These are phyloP conservation scores for Drosophila neotestacea DNA, from an alignment of 2,888 invertebrate species.

Conservation along the genomic window DNA sequence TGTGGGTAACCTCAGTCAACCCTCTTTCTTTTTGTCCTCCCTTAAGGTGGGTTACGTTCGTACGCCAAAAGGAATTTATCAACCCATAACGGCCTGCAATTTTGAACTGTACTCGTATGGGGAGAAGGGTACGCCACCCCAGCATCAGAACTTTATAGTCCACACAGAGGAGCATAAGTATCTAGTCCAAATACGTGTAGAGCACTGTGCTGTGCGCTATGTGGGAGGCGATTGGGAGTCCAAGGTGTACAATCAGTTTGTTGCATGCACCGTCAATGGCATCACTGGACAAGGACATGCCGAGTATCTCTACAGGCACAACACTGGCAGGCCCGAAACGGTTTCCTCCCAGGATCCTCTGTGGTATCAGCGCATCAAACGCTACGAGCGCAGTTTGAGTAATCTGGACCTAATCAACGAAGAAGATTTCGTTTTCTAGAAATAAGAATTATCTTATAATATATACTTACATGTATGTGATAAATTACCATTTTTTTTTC, in stretches of 20 bases:
- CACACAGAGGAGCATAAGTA: constrained; percentile 87
- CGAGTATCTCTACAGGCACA: constrained; percentile 90
- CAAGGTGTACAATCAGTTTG: constrained; percentile 88
- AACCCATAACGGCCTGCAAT: constrained; percentile 88
- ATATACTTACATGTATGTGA: constrained; percentile 23
- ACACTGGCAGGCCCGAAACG: constrained; percentile 86
- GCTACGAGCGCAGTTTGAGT: constrained; percentile 71
- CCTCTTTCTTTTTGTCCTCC: constrained; percentile 86
- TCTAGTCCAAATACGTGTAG: constrained; percentile 88
- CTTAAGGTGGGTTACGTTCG: constrained; percentile 89
- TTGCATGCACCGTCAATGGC: constrained; percentile 86
- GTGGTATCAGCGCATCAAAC: constrained; percentile 86
- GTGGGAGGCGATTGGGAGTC: constrained; percentile 90
- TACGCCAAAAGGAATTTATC: constrained; percentile 86
- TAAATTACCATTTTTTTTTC: constrained; percentile 17
- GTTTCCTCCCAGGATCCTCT: constrained; percentile 86
- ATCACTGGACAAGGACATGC: constrained; percentile 89
- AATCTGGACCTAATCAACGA: constrained; percentile 58
- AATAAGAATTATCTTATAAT: not conserved
- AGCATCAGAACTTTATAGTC: constrained; percentile 89
- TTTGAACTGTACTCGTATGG: constrained; percentile 89
- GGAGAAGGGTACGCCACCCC: constrained; percentile 88
- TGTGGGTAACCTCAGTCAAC: constrained; percentile 92
- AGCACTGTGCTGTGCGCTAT: constrained; percentile 88
- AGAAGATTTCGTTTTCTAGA: constrained; percentile 67